Evolutionary conservation across 2,113 vertebrate species (phyloP), one percentile per base, ranked within the genome.

Genomic region (Cheilinus undulatus): DNA sequence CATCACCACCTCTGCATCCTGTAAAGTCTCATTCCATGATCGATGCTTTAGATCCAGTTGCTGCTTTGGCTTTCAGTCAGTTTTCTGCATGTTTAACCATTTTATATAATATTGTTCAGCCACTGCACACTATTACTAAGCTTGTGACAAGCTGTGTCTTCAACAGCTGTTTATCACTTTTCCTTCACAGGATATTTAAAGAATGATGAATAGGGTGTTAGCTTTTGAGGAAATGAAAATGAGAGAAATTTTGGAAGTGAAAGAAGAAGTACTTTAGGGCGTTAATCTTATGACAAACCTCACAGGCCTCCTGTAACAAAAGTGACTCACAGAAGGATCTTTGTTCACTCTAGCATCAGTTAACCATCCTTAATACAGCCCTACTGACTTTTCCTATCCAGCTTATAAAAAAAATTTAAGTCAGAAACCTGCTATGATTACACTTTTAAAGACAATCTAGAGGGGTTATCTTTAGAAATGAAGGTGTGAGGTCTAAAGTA

Each of bases 221-320:
- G 9, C 13, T 1, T 43, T 62, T 59, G 36, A 79, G 79, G 74
- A 78, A 81, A 51, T 78, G 83, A 81, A 73, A 81, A 58, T 40
- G 20, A 80, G 68, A 72, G 30, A 60, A 63, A 59, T 43, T 30
- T 9, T 69, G 65, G 72, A 70, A 74, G 59, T 67, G 82, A 87
- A 86, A 84, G 87, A 70, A 74, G 71, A 69, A 70, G 75, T 70
- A n/a, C 15, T 78, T 64, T 63, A 43, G n/a, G 24, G 23, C 30
- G 28, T 82, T 58, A 10, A 67, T 76, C 83, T 80, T 28, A 66
- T 89, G 82, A 80, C 86, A 78, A 65, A 67, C 69, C 68, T 76
- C 76, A 69, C 65, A 58, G 59, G 23, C 65, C 5, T 70, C 56
- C 69, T 72, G 52, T 80, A 59, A 75, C 69, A 49, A 36, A 24